phyloP scores from a whole-genome alignment of 2,888 invertebrate genomes.

The Boloria selene region DNA sequence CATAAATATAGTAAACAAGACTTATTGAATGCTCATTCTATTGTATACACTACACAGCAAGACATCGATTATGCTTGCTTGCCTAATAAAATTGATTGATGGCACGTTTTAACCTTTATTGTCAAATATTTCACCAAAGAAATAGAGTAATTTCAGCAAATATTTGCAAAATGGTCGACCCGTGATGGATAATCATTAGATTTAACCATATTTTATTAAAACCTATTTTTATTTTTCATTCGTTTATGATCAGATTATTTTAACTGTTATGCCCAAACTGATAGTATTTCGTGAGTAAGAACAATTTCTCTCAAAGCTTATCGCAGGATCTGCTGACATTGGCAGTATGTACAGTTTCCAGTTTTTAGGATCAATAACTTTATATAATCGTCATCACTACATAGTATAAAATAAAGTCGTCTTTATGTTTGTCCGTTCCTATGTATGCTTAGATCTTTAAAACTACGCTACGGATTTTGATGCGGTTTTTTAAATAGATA shows the following conservation, averaged over 20 bases:
- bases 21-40: slow-evolving; percentile 3
- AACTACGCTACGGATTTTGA: no score
- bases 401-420: no score
- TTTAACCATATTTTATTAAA: slow-evolving; percentile 43
- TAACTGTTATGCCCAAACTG: slow-evolving; percentile 42
- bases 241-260: slow-evolving; percentile 56
- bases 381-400: no score
- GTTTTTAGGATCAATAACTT: neutral
- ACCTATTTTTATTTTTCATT: slow-evolving; percentile 43
- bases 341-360: slow-evolving; percentile 2
- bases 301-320: slow-evolving; percentile 58
- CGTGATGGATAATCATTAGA: slow-evolving; percentile 35
- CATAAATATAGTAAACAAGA: slow-evolving; percentile 4
- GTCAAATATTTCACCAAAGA: slow-evolving; percentile 34
- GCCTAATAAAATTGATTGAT: slow-evolving; percentile 39
- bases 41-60: neutral
- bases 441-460: no score
- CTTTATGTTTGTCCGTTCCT: no score
- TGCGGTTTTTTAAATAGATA: no score
- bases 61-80: slow-evolving; percentile 22
- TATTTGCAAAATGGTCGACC: slow-evolving; percentile 41
- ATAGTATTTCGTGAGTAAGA: slow-evolving; percentile 58
- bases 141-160: slow-evolving; percentile 37
- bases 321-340: slow-evolving; percentile 51
- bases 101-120: slow-evolving; percentile 28